Evolutionary conservation across 2,888 invertebrate species (phyloP), one percentile per base, ranked within the genome.

Genomic region (Nematopogon swammerdamellus): DNA sequence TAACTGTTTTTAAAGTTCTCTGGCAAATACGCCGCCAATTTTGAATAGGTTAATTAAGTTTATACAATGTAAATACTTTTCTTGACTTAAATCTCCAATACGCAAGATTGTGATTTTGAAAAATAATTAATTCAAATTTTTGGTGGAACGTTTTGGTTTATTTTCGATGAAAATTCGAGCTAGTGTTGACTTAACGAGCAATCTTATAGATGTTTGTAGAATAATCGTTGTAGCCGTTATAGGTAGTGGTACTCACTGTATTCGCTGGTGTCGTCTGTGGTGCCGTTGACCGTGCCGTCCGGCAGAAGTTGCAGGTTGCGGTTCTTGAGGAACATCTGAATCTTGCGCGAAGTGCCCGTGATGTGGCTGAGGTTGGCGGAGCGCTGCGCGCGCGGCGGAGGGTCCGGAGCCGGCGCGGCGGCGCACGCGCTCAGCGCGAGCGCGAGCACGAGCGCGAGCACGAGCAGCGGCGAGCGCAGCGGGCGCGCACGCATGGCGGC

Each of bases 201-300:
- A n/a, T n/a, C n/a, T n/a, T n/a, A n/a, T n/a, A n/a, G n/a, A n/a
- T n/a, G n/a, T n/a, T n/a, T n/a, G n/a, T n/a, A n/a, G n/a, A n/a
- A n/a, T n/a, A n/a, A n/a, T n/a, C n/a, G n/a, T n/a, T n/a, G n/a
- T n/a, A n/a, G n/a, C n/a, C n/a, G n/a, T n/a, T n/a, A n/a, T n/a
- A n/a, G n/a, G n/a, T n/a, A n/a, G n/a, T n/a, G n/a, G 49, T 57
- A 91, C 91, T 92, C 69, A 92, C 92, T 90, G 85, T 89, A 89
- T 80, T 87, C 87, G 80, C 89, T 90, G 69, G 82, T 83, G 77
- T 86, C 87, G 70, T 91, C 87, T 66, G 82, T 84, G 67, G 91
- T 91, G 60, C 92, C 91, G 81, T 90, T 91, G 73, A 92, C 90
- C 61, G 87, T 87, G 70, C 92, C 92, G 80, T 91, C 91, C 59